Percentiles rank a stretch among this genome's conserved stretches.
Conservation (phyloP, 2,113 vertebrate species). For the Cryptomyrus ogoouensis region DNA sequence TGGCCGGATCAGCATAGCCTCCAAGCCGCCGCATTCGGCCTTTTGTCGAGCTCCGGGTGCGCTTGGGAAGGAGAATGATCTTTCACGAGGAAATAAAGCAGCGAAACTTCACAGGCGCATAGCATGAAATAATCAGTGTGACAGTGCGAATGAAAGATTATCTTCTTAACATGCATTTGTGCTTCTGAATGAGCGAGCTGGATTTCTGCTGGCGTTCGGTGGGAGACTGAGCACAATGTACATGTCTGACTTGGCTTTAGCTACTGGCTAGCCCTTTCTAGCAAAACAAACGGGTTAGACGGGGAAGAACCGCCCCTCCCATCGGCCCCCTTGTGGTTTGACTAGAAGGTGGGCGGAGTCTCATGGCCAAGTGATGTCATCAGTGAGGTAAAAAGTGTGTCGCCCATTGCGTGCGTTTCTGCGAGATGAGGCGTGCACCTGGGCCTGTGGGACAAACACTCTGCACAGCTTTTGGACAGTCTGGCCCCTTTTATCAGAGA, state of each 20-base stretch:
- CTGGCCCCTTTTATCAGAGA: background rate
- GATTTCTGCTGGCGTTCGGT: background rate
- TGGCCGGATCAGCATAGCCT: background rate
- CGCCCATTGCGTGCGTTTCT: background rate
- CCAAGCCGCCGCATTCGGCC: too few relatives aligned
- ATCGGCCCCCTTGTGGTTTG: background rate
- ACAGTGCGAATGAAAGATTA: background rate
- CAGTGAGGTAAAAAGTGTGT: background rate
- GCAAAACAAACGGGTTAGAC: background rate
- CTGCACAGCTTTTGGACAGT: background rate
- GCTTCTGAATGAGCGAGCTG: background rate
- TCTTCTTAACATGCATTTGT: background rate
- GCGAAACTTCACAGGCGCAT: conserved; percentile 43
- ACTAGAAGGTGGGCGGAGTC: background rate
- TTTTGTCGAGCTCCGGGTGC: background rate
- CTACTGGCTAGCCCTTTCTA: background rate
- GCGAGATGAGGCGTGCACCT: background rate
- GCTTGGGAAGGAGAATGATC: conserved; percentile 6
- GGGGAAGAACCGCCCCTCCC: background rate
- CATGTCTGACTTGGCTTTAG: background rate
- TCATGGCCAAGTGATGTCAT: background rate
- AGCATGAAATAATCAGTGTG: conserved; percentile 47
- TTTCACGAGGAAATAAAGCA: conserved; percentile 16
- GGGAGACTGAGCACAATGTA: background rate
- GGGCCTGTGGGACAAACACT: background rate